A percentile compares a stretch with the other conserved stretches of the same genome.
These are phyloP conservation scores for Falcaria lacertinaria DNA, from an alignment of 2,888 invertebrate species.

Conservation along the genomic window DNA sequence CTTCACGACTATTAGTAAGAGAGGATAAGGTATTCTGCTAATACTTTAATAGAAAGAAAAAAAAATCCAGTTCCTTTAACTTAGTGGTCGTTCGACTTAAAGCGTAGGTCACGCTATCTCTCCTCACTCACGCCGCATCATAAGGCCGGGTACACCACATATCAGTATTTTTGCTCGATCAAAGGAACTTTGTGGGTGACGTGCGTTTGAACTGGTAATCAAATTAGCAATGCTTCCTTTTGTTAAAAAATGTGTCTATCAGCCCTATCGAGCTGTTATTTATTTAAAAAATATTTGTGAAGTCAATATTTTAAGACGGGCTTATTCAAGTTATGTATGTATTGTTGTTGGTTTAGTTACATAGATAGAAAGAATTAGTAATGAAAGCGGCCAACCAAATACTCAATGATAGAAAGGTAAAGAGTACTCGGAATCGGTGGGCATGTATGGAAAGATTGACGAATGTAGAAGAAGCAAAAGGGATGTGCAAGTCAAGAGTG, in stretches of 20 bases:
- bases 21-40: no score
- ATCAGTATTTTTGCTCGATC: slow-evolving; percentile 78
- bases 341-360: not conserved
- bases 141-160: slow-evolving; percentile 61
- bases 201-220: slow-evolving; percentile 78
- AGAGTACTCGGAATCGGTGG: no score
- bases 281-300: not conserved
- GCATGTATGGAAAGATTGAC: no score
- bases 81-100: no score
- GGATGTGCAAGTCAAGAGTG: no score
- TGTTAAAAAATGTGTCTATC: slow-evolving; percentile 79
- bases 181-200: slow-evolving; percentile 71
- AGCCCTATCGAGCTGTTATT: slow-evolving; percentile 18
- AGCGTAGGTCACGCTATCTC: slow-evolving; percentile 14
- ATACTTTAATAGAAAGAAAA: no score
- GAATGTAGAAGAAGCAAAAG: no score
- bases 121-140: slow-evolving; percentile 14
- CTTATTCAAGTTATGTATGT: not conserved
- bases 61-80: no score
- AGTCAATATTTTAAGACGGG: not conserved
- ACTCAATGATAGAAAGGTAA: no score
- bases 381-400: no score
- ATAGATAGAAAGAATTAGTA: no score
- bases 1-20: no score
- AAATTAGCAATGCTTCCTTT: slow-evolving; percentile 78